These are phyloP conservation scores for Tenebrio molitor DNA, from an alignment of 1,140 invertebrate species.

Conservation along the genomic window DNA sequence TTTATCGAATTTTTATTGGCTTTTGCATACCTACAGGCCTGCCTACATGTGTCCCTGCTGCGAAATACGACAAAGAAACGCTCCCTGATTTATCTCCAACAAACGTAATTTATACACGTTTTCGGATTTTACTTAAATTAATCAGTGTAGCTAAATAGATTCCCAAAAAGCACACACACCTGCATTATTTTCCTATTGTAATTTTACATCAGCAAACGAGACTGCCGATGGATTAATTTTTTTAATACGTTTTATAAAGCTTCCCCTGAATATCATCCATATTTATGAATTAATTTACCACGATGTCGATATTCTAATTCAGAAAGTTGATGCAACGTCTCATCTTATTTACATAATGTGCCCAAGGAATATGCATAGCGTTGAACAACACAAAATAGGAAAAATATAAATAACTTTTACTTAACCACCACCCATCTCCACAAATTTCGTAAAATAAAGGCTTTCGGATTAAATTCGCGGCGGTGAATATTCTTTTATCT, in stretches of 20 bases:
- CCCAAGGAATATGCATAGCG: constrained; percentile 42
- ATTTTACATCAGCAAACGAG: constrained; percentile 14
- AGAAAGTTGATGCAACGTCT: constrained; percentile 53
- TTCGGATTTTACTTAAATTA: not conserved
- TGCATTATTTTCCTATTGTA: too few species aligned
- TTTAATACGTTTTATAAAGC: constrained; percentile 36
- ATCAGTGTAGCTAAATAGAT: not conserved
- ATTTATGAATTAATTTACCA: constrained; percentile 62
- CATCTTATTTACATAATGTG: constrained; percentile 41
- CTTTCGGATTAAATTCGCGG: too few species aligned
- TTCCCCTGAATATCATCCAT: constrained; percentile 54
- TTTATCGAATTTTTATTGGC: constrained; percentile 60
- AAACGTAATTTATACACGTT: constrained; percentile 7
- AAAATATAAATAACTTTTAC: constrained; percentile 17
- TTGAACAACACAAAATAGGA: constrained; percentile 19
- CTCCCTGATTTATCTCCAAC: not conserved
- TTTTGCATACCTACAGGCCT: constrained; percentile 45
- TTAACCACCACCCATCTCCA: too few species aligned
- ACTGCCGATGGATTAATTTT: constrained; percentile 26
- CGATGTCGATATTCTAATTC: constrained; percentile 59
- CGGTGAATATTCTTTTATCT: too few species aligned
- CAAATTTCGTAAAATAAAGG: too few species aligned
- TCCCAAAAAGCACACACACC: too few species aligned
- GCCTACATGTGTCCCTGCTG: constrained; percentile 14
- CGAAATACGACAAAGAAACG: constrained; percentile 26